Evolutionary conservation across 2,797 vertebrate species (phyloP).

Genomic region (Dendrocincla fuliginosa): DNA sequence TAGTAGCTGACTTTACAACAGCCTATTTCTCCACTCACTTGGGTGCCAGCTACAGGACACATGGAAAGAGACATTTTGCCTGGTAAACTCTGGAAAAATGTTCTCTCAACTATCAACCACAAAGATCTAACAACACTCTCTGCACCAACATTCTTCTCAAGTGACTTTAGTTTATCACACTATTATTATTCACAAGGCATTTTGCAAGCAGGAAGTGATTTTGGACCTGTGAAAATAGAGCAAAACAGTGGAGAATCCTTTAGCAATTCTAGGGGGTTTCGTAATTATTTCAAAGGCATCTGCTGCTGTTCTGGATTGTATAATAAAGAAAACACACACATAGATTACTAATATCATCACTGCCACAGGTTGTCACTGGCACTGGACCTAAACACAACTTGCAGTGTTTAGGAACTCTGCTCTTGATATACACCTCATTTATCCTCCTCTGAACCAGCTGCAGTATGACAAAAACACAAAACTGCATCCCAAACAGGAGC

Average conservation of each 20-base stretch:
- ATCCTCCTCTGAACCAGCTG: background rate
- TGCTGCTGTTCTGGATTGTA: background rate
- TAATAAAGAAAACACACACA: background rate
- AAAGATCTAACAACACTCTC: background rate
- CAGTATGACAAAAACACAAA: background rate
- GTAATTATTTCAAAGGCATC: background rate
- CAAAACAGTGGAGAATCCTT: background rate
- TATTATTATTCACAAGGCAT: accelerated
- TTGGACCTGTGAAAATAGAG: background rate
- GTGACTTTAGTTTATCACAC: background rate
- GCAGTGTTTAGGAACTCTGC: background rate
- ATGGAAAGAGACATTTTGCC: background rate
- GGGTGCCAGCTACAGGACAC: background rate
- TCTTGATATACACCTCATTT: background rate
- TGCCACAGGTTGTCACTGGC: background rate
- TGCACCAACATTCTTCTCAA: background rate
- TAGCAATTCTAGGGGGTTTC: background rate
- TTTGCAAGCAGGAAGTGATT: background rate
- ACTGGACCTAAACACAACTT: background rate
- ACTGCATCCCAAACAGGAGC: background rate
- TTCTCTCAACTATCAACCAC: background rate
- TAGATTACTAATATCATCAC: background rate
- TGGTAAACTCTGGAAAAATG: background rate
- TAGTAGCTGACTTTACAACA: background rate
- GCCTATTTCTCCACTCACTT: background rate